Conservation (phyloP, 92 coral and sea anemone genomes). For the Actinernus sp. region DNA sequence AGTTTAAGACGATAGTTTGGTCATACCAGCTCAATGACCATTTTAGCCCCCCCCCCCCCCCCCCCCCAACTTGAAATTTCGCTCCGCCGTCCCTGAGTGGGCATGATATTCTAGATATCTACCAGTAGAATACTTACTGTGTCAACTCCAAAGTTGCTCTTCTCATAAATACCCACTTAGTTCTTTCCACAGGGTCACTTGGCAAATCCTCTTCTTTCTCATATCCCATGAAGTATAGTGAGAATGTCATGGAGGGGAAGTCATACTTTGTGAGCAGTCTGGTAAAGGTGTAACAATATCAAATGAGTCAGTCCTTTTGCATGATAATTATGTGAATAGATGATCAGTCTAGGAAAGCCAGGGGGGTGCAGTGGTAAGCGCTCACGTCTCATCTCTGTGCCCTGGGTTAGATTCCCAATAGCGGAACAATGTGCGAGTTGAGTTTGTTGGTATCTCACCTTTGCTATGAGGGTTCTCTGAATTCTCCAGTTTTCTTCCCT, state of each 20-base stretch:
- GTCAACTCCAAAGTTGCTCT: constrained; percentile 91
- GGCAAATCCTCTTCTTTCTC: constrained; percentile 90
- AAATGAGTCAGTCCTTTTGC: neutral
- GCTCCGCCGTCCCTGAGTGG: neutral
- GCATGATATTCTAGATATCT: neutral
- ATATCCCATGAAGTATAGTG: constrained; percentile 90
- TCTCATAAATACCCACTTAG: constrained; percentile 81
- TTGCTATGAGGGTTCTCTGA: too few species aligned
- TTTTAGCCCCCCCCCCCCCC: neutral
- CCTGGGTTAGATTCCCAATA: too few species aligned
- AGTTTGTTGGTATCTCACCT: too few species aligned
- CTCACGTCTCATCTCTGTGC: too few species aligned
- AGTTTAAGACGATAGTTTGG: too few species aligned
- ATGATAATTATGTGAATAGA: too few species aligned
- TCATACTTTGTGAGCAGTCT: constrained; percentile 85
- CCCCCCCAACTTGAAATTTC: too few species aligned
- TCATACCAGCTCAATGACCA: too few species aligned
- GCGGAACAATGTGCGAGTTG: too few species aligned
- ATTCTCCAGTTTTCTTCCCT: too few species aligned
- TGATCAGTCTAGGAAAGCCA: too few species aligned
- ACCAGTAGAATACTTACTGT: constrained; percentile 72
- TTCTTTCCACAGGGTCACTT: constrained; percentile 68
- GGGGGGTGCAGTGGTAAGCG: too few species aligned
- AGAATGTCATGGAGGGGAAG: constrained; percentile 82
- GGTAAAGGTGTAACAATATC: neutral